A percentile compares a stretch with the other conserved stretches of the same genome.
Conservation (phyloP, 2,113 vertebrate species). For the Actenoides lindsayi region DNA sequence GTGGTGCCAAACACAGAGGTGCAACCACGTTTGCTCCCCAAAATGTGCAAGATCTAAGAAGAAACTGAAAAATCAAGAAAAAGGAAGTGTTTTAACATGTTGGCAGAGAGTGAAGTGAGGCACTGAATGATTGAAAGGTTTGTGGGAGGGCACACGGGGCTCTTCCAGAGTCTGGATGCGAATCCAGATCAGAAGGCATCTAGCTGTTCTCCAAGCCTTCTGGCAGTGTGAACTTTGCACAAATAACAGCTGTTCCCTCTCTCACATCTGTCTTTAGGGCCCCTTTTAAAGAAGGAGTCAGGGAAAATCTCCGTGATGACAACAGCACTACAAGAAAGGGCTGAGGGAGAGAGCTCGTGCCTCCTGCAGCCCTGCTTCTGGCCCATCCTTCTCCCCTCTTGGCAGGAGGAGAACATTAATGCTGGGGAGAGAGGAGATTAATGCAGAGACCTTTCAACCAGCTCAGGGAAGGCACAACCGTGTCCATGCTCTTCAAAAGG, state of each 20-base stretch:
- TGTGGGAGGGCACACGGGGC: not conserved
- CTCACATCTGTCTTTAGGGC: not conserved
- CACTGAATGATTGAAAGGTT: not conserved
- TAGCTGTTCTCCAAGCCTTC: not conserved
- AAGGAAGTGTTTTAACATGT: not conserved
- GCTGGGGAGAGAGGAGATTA: not conserved
- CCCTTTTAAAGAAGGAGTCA: not conserved
- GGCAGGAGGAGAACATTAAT: not conserved
- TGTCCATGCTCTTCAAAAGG: not conserved
- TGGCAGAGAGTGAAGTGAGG: not conserved
- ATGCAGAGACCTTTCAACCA: not conserved
- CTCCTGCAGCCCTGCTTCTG: not conserved
- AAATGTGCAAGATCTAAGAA: not conserved
- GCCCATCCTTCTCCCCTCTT: not conserved
- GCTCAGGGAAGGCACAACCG: not conserved
- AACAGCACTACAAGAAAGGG: not conserved
- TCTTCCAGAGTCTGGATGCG: not conserved
- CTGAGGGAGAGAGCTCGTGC: not conserved
- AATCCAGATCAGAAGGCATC: not conserved
- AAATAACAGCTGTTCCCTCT: not conserved
- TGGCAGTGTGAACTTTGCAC: not conserved
- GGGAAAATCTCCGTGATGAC: not conserved
- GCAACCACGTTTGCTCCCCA: not conserved
- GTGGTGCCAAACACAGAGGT: not conserved
- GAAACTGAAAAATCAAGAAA: not conserved